phyloP scores from a whole-genome alignment of 2,113 vertebrate genomes.

The Zeus faber region DNA sequence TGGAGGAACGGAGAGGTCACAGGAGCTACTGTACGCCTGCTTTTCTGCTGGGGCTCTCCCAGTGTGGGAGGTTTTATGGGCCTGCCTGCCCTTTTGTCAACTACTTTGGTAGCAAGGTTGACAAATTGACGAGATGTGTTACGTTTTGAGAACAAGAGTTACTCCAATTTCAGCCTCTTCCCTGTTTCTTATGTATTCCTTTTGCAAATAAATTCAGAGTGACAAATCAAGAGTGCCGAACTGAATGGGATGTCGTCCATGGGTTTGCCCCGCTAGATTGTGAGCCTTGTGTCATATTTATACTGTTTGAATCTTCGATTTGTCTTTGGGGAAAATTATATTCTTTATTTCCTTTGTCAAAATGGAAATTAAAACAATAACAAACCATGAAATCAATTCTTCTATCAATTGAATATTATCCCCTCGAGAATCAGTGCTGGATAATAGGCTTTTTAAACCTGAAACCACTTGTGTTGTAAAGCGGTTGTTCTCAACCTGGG shows the following conservation, averaged over 20 bases:
- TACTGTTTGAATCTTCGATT: background rate
- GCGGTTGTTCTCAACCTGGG: no score
- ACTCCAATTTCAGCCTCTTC: constrained; percentile 39
- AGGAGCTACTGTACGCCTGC: constrained; percentile 50
- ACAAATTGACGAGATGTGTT: constrained; percentile 60
- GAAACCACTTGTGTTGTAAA: no score
- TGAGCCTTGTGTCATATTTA: background rate
- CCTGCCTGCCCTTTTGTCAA: constrained; percentile 57
- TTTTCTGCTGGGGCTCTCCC: constrained; percentile 43
- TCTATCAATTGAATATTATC: no score
- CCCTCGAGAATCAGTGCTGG: no score
- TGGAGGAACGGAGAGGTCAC: constrained; percentile 42
- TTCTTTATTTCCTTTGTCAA: no score
- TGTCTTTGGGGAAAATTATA: background rate
- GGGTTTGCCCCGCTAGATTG: no score
- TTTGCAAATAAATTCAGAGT: constrained; percentile 59
- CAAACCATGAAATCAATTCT: no score
- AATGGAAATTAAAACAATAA: no score
- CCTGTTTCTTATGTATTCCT: constrained; percentile 43
- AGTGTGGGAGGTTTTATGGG: constrained; percentile 52
- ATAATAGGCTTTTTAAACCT: no score
- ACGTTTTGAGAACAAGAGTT: constrained; percentile 30
- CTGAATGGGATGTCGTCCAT: constrained; percentile 39
- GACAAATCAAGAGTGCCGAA: constrained; percentile 39
- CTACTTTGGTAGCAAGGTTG: constrained; percentile 49